A percentile compares a stretch with the other conserved stretches of the same genome.
These are phyloP conservation scores for Cathartes aura DNA, from an alignment of 2,113 vertebrate species.

Conservation along the genomic window DNA sequence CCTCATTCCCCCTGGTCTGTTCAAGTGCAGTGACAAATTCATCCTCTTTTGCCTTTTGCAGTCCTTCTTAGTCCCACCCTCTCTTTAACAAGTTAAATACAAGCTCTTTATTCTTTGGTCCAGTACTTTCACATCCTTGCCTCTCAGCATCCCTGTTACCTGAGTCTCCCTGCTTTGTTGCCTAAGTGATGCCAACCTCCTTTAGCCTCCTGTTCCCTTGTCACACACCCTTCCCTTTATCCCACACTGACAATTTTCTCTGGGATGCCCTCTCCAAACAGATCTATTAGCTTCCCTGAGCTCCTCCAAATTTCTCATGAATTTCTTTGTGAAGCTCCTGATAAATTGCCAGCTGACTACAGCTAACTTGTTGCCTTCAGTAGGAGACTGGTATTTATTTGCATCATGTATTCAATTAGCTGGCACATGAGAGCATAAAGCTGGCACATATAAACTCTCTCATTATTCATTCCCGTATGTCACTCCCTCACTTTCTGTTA, in stretches of 20 bases:
- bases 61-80: background rate
- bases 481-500: background rate
- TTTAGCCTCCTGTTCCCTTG: background rate
- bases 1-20: fast-evolving
- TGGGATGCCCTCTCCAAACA: background rate
- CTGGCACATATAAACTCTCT: slow-evolving; percentile 27
- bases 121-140: background rate
- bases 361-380: slow-evolving; percentile 8
- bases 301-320: background rate
- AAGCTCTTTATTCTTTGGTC: background rate
- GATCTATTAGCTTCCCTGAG: background rate
- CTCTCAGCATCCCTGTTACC: background rate
- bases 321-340: background rate
- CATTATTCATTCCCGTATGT: slow-evolving; percentile 61
- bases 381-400: slow-evolving; percentile 14
- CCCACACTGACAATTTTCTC: background rate
- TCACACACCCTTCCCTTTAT: background rate
- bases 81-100: background rate
- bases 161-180: background rate
- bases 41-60: background rate
- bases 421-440: background rate
- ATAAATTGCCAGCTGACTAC: background rate
- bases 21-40: background rate
- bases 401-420: slow-evolving; percentile 29
- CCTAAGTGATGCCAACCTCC: background rate